A percentile compares a stretch with the other conserved stretches of the same genome.
Conservation (phyloP, 2,888 invertebrate species). For the Ormyrus nitidulus region DNA sequence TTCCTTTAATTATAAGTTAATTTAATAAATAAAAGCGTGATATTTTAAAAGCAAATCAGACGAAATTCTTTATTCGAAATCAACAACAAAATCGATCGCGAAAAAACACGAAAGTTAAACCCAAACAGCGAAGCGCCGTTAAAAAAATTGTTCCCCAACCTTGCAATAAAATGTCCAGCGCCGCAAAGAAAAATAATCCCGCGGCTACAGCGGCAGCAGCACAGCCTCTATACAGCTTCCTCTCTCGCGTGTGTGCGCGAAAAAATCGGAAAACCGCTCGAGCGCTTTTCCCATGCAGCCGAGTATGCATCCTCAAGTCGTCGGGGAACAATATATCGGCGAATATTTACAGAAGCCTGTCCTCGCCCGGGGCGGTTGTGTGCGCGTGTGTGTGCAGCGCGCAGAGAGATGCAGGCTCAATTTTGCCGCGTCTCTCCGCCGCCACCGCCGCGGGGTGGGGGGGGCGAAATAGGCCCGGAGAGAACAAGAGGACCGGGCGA, state of each 20-base stretch:
- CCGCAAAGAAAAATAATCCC: no score
- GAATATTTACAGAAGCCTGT: constrained; percentile 55
- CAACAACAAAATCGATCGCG: no score
- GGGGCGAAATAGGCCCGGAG: neutral
- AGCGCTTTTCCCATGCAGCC: constrained; percentile 26
- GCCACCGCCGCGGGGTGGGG: neutral
- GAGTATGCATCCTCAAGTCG: constrained; percentile 9
- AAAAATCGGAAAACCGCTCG: constrained; percentile 42
- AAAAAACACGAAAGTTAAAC: no score
- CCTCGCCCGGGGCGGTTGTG: constrained; percentile 40
- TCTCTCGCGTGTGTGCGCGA: neutral
- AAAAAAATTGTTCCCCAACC: no score
- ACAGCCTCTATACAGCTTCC: neutral
- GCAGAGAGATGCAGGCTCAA: constrained; percentile 41
- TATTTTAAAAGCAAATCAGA: no score
- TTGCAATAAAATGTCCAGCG: no score
- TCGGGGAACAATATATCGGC: constrained; percentile 49
- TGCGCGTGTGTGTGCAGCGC: neutral
- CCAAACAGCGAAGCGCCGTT: no score
- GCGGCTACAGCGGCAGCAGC: no score
- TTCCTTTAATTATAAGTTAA: no score
- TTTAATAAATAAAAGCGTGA: no score
- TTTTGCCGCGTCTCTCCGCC: constrained; percentile 28
- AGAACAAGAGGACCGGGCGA: neutral
- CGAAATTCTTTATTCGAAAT: no score